Base-by-base conservation (phyloP, 2,113 vertebrate genomes). In the Falco punctatus region DNA sequence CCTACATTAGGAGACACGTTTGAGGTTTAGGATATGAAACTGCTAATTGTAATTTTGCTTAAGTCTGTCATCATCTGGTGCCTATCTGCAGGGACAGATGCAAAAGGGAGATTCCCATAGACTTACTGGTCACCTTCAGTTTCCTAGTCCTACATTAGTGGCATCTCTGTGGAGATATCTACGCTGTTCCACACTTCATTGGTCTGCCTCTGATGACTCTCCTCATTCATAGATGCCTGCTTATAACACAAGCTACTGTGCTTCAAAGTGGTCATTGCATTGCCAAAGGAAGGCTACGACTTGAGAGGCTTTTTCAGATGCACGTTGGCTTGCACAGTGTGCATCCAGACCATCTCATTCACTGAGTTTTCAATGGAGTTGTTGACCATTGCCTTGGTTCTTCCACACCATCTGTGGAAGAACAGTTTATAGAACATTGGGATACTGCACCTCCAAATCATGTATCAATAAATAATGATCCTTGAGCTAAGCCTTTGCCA, bases 241-340 rank as follows among this genome's bases (percentile, higher is more conserved):
- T 77, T 46, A 48, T 18, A 75, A 28, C 1, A 23, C 12, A 66
- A 46, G 12, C 6, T 59, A 18, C 8, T 35, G 15, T 55, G 10
- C 24, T 59, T 88, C 13, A 16, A 35, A 51, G 49, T 20, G 24
- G 1, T 61, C 44, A 71, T 48, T 51, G 40, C 2, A 2, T 18
- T 59, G 15, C 19, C 27, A 61, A 69, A 18, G 46, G 28, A 75
- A 59, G 12, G 15, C 20, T 71, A 32, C 3, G 32, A 16, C 26
- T 6, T 11, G 26, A 11, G 11, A 69, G 64, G 13, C 5, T 48
- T 49, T 86, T 87, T 81, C 71, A 30, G 42, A 20, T 11, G 10
- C 6, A 21, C 0, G 0, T 24, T 67, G 19, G 1, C 9, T 69
- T 61, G 6, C 23, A 44, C 6, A 10, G 7, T 1, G 2, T n/a